Base-by-base conservation (phyloP, 2,888 invertebrate species). In the Scotopteryx bipunctaria region DNA sequence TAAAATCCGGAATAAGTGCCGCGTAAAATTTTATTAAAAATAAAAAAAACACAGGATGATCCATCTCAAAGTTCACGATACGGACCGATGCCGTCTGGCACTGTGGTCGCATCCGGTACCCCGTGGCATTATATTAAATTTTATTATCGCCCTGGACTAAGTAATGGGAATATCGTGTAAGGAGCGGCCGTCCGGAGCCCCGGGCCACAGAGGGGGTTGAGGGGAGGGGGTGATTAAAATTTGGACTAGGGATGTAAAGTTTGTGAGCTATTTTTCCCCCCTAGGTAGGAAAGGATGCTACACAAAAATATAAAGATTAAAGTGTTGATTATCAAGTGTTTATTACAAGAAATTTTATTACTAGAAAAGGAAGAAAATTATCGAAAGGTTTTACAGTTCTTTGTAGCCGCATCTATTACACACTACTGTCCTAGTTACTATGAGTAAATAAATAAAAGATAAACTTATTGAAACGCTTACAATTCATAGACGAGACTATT, bases 121-220 rank as follows among this genome's bases (percentile, higher is more conserved):
- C 86, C 76, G 69, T 69, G 72, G 80, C 80, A 81, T 89, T 88
- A 86, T 90, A 90, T 91, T 88, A 91, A 91, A 91, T 91, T 91
- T 91, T 91, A 91, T 91, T 91, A 90, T 89, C 78, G 80, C 82
- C 79, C 82, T 83, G 89, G 89, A 90, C 91, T 89, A 89, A 91
- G 89, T 91, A 91, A 91, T 91, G 91, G 87, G 90, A 91, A 91
- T 91, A 87, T 88, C 90, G 89, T 91, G 91, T 91, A 91, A 91
- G 91, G 87, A 88, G 85, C 83, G 86, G 75, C 79, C 81, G 83
- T 80, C 82, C 83, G 78, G 72, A 72, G 79, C 83, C 84, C 78
- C 75, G 69, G 86, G 81, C 78, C 76, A 68, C 66, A 59, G 61
- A 64, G 73, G 73, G 74, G 69, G 61, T 23, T 38, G 46, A n/a